Evolutionary conservation across 1,140 invertebrate genomes (phyloP), one percentile per base, ranked within the genome.

Genomic region (Papilio dardanus): DNA sequence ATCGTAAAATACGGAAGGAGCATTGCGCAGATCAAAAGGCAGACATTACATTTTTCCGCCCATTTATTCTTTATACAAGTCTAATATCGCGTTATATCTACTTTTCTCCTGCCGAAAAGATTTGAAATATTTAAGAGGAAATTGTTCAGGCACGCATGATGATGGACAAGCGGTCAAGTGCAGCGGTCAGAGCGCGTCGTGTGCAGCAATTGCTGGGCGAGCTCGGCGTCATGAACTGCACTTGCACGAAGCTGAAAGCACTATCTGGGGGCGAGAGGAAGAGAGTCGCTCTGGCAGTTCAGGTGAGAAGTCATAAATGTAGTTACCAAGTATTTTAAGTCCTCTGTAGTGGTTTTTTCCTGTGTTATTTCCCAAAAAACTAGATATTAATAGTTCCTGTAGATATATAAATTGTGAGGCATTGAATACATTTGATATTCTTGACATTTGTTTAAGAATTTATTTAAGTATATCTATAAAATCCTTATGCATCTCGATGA

Each of bases 181-280:
- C 89, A 50, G 58, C 77, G 14, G 83, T 88, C 28, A 90, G 94
- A 40, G 88, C 90, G 3, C 88, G 91, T 16, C 88, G 94, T 0
- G 91, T 95, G 1, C 83, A 89, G 19, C 91, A 94, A 74, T 79
- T 95, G 21, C 80, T 95, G 10, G 83, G 89, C 1, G 91, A 96
- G 46, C 93, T 98, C 14, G 96, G 97, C 0, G 90, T 98, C 3
- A 89, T 84, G 12, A 96, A 96, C 85, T 96, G 96, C 81, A 93
- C 89, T 1, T 89, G 95, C 74, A 97, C 96, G 7, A 96, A 89
- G 94, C 95, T 96, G 80, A 96, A 93, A 81, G 93, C 92, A 75
- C 93, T 94, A 80, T 99, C 98, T 1, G 97, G 98, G 2, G 98
- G 98, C 1, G 98, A 99, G 88, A 96, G 96, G 82, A 98, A 98